Evolutionary conservation across 1,140 invertebrate species (phyloP).

Genomic region (Drosophila jambulina): DNA sequence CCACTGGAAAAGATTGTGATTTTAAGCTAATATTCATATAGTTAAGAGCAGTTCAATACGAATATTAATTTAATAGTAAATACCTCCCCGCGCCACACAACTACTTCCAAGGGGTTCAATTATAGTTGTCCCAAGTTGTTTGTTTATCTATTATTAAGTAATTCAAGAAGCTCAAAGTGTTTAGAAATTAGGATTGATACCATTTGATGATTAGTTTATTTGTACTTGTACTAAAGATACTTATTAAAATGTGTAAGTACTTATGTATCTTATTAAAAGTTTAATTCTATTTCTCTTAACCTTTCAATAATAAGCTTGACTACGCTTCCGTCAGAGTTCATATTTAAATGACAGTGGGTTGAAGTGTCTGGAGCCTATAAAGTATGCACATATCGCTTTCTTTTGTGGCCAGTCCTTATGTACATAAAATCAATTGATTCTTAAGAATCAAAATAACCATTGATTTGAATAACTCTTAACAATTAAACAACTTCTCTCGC

Average conservation of each 20-base stretch:
- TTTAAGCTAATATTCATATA: conserved; percentile 49
- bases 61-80: conserved; percentile 52
- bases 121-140: conserved; percentile 1
- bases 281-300: neutral
- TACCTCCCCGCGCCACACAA: conserved; percentile 6
- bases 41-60: conserved; percentile 40
- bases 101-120: conserved; percentile 7
- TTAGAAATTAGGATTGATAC: conserved; percentile 3
- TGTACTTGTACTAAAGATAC: conserved; percentile 3
- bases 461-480: neutral
- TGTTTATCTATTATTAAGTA: conserved; percentile 8
- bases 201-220: neutral
- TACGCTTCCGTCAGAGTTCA: neutral
- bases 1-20: conserved; percentile 68
- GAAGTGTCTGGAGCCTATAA: neutral
- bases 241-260: neutral
- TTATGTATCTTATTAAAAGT: neutral
- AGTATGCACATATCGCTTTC: conserved; percentile 1
- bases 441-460: neutral
- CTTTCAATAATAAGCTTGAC: neutral
- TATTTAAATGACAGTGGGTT: neutral
- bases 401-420: neutral
- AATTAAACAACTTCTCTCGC: neutral
- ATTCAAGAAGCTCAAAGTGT: conserved; percentile 12
- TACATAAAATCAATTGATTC: conserved; percentile 5